Conservation (phyloP, 2,113 vertebrate genomes). For the Burhinus oedicnemus region DNA sequence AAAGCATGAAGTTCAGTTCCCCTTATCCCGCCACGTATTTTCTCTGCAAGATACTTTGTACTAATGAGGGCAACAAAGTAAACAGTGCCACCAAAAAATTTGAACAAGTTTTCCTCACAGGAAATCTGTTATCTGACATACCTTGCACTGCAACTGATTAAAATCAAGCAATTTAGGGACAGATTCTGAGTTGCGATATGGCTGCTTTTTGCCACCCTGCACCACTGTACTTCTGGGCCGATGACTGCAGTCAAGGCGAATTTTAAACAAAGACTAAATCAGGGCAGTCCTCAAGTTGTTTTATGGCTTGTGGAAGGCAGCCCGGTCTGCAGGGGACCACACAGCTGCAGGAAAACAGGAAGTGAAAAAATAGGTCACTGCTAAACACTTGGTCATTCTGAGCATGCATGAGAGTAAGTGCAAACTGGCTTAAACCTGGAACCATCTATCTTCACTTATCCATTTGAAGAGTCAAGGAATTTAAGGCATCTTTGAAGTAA, state of each 20-base stretch:
- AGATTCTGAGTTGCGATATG: background rate
- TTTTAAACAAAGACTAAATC: background rate
- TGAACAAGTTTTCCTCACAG: background rate
- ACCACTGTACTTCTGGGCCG: background rate
- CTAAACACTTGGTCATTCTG: background rate
- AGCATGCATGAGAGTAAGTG: background rate
- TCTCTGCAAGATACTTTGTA: background rate
- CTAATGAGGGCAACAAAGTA: background rate
- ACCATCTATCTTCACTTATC: background rate
- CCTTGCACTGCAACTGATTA: background rate
- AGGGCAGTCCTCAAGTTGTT: background rate
- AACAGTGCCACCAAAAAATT: background rate
- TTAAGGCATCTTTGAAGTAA: background rate
- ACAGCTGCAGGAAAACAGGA: slow-evolving; percentile 10
- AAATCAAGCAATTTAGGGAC: background rate
- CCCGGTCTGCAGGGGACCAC: slow-evolving; percentile 19
- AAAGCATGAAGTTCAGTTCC: background rate
- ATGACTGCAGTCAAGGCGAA: background rate
- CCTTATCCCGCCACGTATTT: background rate
- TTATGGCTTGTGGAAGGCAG: slow-evolving; percentile 19
- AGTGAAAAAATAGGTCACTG: background rate
- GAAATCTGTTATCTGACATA: background rate
- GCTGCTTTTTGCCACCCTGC: background rate
- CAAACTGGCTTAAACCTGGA: background rate
- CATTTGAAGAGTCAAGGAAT: background rate